Percentiles rank a stretch among this genome's conserved stretches.
These are phyloP conservation scores for Todiramphus chloris DNA, from an alignment of 2,113 vertebrate species.

Conservation along the genomic window DNA sequence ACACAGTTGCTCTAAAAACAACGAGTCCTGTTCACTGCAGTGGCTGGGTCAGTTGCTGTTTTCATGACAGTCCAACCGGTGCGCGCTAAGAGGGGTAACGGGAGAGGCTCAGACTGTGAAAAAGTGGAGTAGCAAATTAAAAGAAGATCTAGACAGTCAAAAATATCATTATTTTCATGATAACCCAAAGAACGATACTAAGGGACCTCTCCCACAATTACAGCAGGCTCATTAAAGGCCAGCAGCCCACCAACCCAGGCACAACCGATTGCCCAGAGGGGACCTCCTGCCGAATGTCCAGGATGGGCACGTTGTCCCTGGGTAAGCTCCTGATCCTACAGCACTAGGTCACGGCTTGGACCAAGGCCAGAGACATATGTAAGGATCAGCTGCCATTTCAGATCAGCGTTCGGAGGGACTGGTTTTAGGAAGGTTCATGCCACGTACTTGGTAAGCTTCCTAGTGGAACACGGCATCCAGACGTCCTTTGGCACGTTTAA, in stretches of 20 bases:
- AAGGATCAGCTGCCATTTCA: neutral
- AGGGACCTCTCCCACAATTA: neutral
- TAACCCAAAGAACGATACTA: too few relatives aligned
- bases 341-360: neutral
- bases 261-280: neutral
- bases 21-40: neutral
- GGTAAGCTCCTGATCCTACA: neutral
- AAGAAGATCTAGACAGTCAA: neutral
- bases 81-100: neutral
- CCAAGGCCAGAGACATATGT: neutral
- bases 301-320: neutral
- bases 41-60: neutral
- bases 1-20: neutral
- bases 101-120: neutral
- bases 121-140: neutral
- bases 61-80: neutral
- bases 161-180: neutral
- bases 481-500: neutral
- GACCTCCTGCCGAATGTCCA: neutral
- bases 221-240: neutral
- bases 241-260: neutral
- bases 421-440: neutral
- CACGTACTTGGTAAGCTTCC: neutral
- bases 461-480: neutral
- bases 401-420: neutral